Evolutionary conservation across 2,797 vertebrate genomes (phyloP), one percentile per base, ranked within the genome.

Genomic region (Epinephelus malabaricus): DNA sequence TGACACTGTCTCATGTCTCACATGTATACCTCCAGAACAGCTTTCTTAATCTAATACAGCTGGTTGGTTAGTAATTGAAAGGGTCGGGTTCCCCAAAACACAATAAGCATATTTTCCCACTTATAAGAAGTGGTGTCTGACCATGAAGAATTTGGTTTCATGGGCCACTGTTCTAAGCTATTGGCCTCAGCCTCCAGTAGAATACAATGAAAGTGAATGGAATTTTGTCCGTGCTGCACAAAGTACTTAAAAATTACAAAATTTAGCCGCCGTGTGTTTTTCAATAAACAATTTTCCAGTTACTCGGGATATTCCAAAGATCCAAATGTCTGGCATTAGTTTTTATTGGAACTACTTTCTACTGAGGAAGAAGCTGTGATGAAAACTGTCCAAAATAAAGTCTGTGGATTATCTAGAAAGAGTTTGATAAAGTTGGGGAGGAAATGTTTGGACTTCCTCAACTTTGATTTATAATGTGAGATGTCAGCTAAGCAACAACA

Each of bases 331-430:
- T 63, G 62, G 14, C 60, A 38, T 8, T n/a, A 21, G 27, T 62
- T 89, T 71, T 59, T 66, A 27, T 75, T 77, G 63, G 56, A 79
- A 3, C 30, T 1, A 40, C 47, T 50, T 56, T 66, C 45, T 69
- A 47, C 43, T 46, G 67, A 66, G 64, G 65, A 78, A 78, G 64
- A 79, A 43, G 50, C 45, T 55, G 43, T 13, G 2, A 46, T 69
- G 53, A 83, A 70, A 72, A 70, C 21, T 18, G n/a, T 79, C 87
- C 77, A 86, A 84, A 84, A 50, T 78, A 87, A 87, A 88, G 84
- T 88, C 81, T 90, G 72, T 45, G 56, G 18, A 74, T 60, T 67
- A 72, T 76, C 65, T 46, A 5, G 21, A 38, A 12, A 49, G 63
- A 63, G 40, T 46, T 19, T 21, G 46, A 88, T 78, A 68, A 78